Base-by-base conservation (phyloP, 2,888 invertebrate genomes). In the Lagria hirta region DNA sequence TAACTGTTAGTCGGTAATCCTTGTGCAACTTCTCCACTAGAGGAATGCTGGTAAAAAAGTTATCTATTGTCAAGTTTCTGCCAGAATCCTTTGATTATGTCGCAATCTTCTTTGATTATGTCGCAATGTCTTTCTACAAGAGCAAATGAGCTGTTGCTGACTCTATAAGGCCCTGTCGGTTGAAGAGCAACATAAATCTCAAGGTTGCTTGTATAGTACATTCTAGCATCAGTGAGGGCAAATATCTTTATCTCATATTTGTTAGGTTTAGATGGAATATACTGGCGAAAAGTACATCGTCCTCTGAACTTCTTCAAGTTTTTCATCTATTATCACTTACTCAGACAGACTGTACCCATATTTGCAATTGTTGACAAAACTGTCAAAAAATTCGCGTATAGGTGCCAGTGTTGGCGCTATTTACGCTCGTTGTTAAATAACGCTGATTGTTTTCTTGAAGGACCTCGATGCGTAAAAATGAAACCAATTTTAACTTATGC, bases 241-340 rank as follows among this genome's bases (percentile, higher is more conserved):
- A 13, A 34, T 11, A 34, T 34, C 14, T 34, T 34, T 3, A 34
- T 5, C 6, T 23, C 34, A 20, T 38, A 43, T 60, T n/a, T n/a
- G n/a, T n/a, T n/a, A n/a, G n/a, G n/a, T n/a, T n/a, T n/a, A n/a
- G n/a, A n/a, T 12, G 21, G 22, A 2, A 34, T 34, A 8, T 34
- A 34, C 8, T 22, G 22, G 3, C 14, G 2, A 11, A 34, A 34
- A 2, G 7, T n/a, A 14, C 34, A 34, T 14, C 14, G n/a, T 4
- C 34, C 34, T 5, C 34, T 12, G 23, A 20, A 34, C 58, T 4
- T 52, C 52, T 37, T 43, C 49, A 17, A 62, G 42, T 40, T 54
- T 58, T 49, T 60, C 60, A 44, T 62, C 61, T 18, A 62, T 47
- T 33, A 57, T 66, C 4, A 59, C 52, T 8, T 3, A 8, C 45